A percentile compares a stretch with the other conserved stretches of the same genome.
These are phyloP conservation scores for Bucco capensis DNA, from an alignment of 2,113 vertebrate genomes.

Conservation along the genomic window DNA sequence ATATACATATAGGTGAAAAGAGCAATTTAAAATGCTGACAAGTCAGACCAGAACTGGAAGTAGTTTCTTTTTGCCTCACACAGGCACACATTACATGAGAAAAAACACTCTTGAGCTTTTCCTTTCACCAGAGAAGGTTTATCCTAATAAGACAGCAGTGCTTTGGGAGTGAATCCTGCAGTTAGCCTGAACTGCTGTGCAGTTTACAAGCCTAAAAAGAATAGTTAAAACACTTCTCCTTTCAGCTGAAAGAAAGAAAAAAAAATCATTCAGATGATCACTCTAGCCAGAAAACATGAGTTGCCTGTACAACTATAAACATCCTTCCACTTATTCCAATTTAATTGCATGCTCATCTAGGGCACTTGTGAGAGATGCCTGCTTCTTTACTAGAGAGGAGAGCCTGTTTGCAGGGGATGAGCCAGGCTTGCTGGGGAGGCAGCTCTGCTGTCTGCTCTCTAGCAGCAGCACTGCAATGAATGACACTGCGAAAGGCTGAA, in stretches of 20 bases:
- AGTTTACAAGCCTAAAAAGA: not conserved
- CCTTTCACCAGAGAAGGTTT: not conserved
- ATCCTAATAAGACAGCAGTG: not conserved
- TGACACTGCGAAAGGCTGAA: not conserved
- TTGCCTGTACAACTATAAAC: not conserved
- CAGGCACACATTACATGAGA: not conserved
- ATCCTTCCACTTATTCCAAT: not conserved
- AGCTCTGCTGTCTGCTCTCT: not conserved
- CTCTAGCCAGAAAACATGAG: not conserved
- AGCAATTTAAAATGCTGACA: not conserved
- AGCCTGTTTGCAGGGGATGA: not conserved
- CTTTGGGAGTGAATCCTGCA: not conserved
- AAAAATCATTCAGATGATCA: not conserved
- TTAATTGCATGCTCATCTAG: not conserved
- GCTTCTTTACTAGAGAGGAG: not conserved
- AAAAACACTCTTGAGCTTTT: not conserved
- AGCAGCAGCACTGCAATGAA: not conserved
- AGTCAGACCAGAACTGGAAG: not conserved
- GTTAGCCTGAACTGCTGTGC: not conserved
- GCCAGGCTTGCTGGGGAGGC: not conserved
- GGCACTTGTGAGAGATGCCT: not conserved
- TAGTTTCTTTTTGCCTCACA: not conserved
- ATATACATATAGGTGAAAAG: not conserved
- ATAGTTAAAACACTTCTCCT: not conserved
- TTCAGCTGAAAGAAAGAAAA: not conserved